Base-by-base conservation (phyloP, 2,797 vertebrate species). In the Phylloscopus collybita region DNA sequence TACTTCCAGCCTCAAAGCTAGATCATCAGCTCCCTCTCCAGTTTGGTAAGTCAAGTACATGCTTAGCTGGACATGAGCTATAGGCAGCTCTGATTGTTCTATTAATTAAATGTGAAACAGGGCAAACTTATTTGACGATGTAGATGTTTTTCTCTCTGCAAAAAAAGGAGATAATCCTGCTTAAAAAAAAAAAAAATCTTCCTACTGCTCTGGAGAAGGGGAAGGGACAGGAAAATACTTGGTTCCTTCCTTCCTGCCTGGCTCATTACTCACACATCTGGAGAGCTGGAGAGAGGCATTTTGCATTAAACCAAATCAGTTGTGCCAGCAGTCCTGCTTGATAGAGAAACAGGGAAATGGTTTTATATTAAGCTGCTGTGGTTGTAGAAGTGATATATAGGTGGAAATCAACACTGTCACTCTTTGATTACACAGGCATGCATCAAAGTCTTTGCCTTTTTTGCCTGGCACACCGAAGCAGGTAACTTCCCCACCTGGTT, bases 391-490 rank as follows among this genome's bases (percentile, higher is more conserved):
- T 45, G 26, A 25, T 69, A 21, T 16, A 30, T 45, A 67, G 47
- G 64, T 84, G 53, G 13, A 36, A 50, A 45, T 66, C 85, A 61
- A 83, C 25, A 53, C 25, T 67, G 80, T 86, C 49, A 32, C 29
- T 95, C 90, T 76, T 81, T 94, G 87, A 45, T 91, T 84, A 34
- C 82, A 57, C 86, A 98, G 98, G 98, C 96, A 94, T 30, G 96
- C 97, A 0, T 98, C 97, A 82, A 98, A 98, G 84, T 98, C 98
- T 53, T 91, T 98, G 85, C 97, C 98, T 76, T 97, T 97, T 81
- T 93, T 98, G 87, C 97, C 98, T 83, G 97, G 97, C 88, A 96
- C 97, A 26, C 98, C 98, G 72, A 99, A 98, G 97, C 98, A 98
- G 38, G 62, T 98, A 6, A 98, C 98, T 61, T 98, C 98, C 90